A percentile compares a stretch with the other conserved stretches of the same genome.
These are phyloP conservation scores for Magallana gigas DNA, from an alignment of 1,140 invertebrate genomes.

Conservation along the genomic window DNA sequence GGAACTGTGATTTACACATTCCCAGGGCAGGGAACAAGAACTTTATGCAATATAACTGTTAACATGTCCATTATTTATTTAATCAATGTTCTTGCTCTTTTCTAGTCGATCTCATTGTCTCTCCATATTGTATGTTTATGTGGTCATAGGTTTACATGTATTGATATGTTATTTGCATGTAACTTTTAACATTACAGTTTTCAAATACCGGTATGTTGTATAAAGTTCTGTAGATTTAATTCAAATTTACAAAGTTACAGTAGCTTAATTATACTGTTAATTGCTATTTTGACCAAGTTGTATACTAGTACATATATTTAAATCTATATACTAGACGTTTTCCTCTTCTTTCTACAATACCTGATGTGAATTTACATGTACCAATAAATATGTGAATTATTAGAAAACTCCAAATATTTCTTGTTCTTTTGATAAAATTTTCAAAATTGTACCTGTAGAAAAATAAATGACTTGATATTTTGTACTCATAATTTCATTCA, in stretches of 20 bases:
- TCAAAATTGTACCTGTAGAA: too few species aligned
- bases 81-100: neutral
- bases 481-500: too few species aligned
- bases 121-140: neutral
- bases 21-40: neutral
- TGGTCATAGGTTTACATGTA: neutral
- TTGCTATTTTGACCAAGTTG: too few species aligned
- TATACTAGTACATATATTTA: too few species aligned
- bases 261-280: too few species aligned
- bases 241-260: neutral
- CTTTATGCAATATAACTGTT: constrained; percentile 7
- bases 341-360: too few species aligned
- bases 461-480: too few species aligned
- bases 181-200: neutral
- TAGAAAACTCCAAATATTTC: too few species aligned
- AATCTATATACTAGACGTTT: too few species aligned
- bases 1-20: constrained; percentile 6
- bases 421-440: too few species aligned
- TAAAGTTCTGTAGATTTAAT: neutral
- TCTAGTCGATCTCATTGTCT: constrained; percentile 19
- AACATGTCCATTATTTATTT: neutral
- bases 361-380: too few species aligned
- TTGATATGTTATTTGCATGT: neutral
- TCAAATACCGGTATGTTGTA: neutral
- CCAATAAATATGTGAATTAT: too few species aligned